Base-by-base conservation (phyloP, 2,888 invertebrate genomes). In the Cataglyphis cursor region DNA sequence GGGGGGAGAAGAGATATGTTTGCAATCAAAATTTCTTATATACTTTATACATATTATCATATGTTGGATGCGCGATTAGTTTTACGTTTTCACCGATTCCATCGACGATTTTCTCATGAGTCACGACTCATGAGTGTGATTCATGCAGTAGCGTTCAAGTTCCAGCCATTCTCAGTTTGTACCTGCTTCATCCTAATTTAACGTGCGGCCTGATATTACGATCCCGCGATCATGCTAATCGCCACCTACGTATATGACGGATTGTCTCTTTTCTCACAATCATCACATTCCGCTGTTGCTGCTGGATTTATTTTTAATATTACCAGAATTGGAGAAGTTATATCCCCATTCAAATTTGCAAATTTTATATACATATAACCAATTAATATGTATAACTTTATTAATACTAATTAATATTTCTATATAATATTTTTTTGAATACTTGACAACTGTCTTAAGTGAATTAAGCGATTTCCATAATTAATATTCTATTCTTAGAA, bases 71-170 rank as follows among this genome's bases (percentile, higher is more conserved):
- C 65, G 82, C 80, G 64, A 82, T 78, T 64, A 59, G 75, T 86
- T 85, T 80, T 65, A 82, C 82, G 82, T 87, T 91, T 90, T 88
- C 85, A 87, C 83, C 82, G 82, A 88, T 90, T 89, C 87, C 78
- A 73, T 66, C 65, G 74, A 80, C 70, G 83, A 90, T 90, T 91
- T 90, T 91, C 86, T 88, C 84, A 83, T 91, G 92, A 91, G 72
- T 92, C 91, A 91, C 59, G 83, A 65, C 83, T 76, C 83, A 81
- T 70, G 66, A 61, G 28, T 28, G 80, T 91, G 92, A 90, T 80
- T 91, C 92, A 90, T 74, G 59, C 66, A 73, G 81, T 41, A 38
- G 73, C 48, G 66, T 64, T 74, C 66, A 62, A 84, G 64, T 78
- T 76, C 24, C 70, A 68, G 9, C 10, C 73, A 48, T 21, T 74